Conservation (phyloP, 2,113 vertebrate genomes). For the Coptodon rendalli region DNA sequence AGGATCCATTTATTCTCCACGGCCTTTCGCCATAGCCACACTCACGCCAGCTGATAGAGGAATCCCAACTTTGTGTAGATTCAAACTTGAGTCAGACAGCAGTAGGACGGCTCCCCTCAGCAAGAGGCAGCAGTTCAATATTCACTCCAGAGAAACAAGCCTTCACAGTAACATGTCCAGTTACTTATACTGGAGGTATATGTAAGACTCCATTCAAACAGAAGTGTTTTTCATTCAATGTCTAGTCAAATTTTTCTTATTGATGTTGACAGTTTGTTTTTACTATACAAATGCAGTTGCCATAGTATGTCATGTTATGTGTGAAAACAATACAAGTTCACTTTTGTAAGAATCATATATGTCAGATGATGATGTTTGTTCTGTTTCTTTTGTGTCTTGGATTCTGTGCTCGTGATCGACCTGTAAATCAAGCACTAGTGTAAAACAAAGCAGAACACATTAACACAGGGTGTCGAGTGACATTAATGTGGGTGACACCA, state of each 20-base stretch:
- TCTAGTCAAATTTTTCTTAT: neutral
- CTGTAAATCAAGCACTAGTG: neutral
- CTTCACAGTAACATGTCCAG: neutral
- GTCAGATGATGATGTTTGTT: neutral
- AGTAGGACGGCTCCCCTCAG: neutral
- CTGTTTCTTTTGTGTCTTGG: neutral
- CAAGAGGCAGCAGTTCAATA: neutral
- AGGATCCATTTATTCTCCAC: neutral
- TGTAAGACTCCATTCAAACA: neutral
- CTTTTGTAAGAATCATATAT: neutral
- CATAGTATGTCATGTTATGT: neutral
- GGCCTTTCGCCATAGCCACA: neutral
- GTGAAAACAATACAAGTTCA: neutral
- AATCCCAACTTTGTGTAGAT: neutral
- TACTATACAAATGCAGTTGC: neutral
- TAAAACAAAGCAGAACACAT: neutral
- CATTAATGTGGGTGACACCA: neutral
- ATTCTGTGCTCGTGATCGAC: neutral
- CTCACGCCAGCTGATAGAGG: neutral
- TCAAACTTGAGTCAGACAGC: neutral
- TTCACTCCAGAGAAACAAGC: neutral
- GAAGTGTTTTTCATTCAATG: neutral
- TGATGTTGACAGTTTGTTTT: neutral
- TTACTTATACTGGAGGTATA: neutral
- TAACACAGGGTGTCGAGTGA: neutral